phyloP scores from a whole-genome alignment of 2,797 vertebrate species.

The Xenentodon cancila region DNA sequence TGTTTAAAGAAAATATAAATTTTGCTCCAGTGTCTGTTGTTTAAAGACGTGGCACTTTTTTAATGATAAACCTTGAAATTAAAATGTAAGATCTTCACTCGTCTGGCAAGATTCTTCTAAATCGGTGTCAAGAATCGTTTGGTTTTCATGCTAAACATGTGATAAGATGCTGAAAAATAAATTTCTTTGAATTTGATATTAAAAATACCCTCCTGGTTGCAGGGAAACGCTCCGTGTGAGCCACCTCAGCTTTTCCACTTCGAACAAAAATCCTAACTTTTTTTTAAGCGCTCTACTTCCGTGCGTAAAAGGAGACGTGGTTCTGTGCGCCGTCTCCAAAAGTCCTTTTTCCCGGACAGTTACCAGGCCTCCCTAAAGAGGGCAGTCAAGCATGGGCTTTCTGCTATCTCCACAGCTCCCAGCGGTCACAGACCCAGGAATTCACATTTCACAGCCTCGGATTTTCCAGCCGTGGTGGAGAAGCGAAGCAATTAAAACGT shows the following conservation, averaged over 20 bases:
- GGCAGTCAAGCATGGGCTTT: constrained; percentile 92
- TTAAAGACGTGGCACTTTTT: too few relatives aligned
- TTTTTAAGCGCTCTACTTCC: constrained; percentile 14
- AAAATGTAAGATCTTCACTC: too few relatives aligned
- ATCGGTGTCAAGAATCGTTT: too few relatives aligned
- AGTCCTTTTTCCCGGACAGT: constrained; percentile 77
- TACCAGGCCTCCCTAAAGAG: constrained; percentile 92
- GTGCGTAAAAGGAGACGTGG: constrained; percentile 50
- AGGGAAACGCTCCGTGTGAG: not conserved
- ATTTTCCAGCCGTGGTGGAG: constrained; percentile 71
- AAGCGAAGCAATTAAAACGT: constrained; percentile 80
- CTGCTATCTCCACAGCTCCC: constrained; percentile 77
- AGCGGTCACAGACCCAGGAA: constrained; percentile 77
- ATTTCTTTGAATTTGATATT: too few relatives aligned
- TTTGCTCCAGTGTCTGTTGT: too few relatives aligned
- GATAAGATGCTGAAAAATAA: too few relatives aligned
- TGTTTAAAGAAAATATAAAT: too few relatives aligned
- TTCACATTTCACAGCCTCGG: constrained; percentile 76
- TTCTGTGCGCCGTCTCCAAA: constrained; percentile 53
- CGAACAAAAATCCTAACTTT: constrained; percentile 1
- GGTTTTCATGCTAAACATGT: too few relatives aligned
- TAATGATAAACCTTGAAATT: too few relatives aligned
- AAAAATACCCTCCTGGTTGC: too few relatives aligned
- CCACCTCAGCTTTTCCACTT: not conserved
- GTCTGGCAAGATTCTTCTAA: too few relatives aligned